Evolutionary conservation across 2,888 invertebrate genomes (phyloP), one percentile per base, ranked within the genome.

Genomic region (Drosophila multiciliata): DNA sequence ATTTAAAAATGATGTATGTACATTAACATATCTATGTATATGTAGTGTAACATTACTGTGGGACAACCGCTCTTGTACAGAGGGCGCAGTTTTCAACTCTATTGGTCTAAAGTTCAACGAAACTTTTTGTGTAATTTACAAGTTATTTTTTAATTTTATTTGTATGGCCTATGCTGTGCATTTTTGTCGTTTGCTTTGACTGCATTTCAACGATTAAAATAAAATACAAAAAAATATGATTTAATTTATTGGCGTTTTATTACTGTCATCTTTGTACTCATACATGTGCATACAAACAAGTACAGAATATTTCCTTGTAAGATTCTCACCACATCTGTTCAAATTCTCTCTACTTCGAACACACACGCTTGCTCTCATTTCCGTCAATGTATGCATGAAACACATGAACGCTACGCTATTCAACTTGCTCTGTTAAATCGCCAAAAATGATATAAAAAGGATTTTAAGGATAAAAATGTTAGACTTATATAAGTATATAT

Each of bases 251-350:
- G 57, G 32, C 38, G 40, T 79, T 75, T 75, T 66, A 69, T 75
- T 70, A 80, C 40, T 65, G 55, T 60, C 38, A 33, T 38, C 23
- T 53, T 29, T 23, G 49, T 55, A 45, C 33, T 38, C 15, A 33
- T 45, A 45, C 9, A 45, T 20, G n/a, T 45, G 38, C n/a, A 40
- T n/a, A 38, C 42, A 57, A 35, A 50, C 15, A 63, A 52, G 49
- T 45, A 66, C 36, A 81, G 61, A 66, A 77, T 81, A 89, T 85
- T 88, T 85, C 79, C 85, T 81, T 69, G 58, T 61, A 29, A 55
- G 53, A 67, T 68, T 78, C 66, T 63, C 87, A 83, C 83, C 87
- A 80, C 66, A 53, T 67, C 59, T 67, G 60, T 42, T 67, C 55
- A 58, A 65, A 50, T 73, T 77, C 66, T 82, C 77, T 83, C 58